phyloP scores from a whole-genome alignment of 2,113 vertebrate genomes.

The Saguinus imperator region DNA sequence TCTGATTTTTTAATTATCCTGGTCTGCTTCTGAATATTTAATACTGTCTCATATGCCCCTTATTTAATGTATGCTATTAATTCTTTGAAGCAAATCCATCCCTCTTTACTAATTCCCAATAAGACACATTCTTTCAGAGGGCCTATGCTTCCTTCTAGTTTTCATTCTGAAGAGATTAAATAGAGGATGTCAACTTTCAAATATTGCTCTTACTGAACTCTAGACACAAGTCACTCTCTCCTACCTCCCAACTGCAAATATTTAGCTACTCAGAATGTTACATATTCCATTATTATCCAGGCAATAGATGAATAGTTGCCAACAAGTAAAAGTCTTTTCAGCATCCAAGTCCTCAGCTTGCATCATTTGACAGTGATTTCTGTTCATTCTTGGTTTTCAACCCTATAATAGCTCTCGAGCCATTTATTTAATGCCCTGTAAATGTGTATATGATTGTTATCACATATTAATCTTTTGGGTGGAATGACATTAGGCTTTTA shows the following conservation, averaged over 20 bases:
- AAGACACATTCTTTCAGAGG: background rate
- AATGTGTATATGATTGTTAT: conserved; percentile 57
- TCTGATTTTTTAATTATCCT: background rate
- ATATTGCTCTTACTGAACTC: background rate
- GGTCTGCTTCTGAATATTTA: background rate
- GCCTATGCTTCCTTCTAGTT: background rate
- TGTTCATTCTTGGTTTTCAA: conserved; percentile 49
- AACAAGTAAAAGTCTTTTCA: conserved; percentile 45
- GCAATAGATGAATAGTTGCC: conserved; percentile 13
- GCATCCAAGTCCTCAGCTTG: conserved; percentile 11
- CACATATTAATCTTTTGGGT: conserved; percentile 61
- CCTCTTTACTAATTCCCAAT: background rate
- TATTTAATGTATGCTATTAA: conserved; percentile 22
- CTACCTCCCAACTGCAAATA: background rate
- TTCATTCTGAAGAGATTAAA: conserved; percentile 30
- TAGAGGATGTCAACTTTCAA: background rate
- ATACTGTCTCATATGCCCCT: background rate
- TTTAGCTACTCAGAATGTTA: conserved; percentile 52
- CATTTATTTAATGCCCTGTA: conserved; percentile 32
- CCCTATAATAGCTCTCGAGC: conserved; percentile 54
- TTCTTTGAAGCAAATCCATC: conserved; percentile 1
- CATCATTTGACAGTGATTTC: conserved; percentile 66
- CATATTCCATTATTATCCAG: conserved; percentile 6
- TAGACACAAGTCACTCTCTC: background rate
- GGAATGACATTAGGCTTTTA: conserved; percentile 57